Evolutionary conservation across 2,797 vertebrate species (phyloP), one percentile per base, ranked within the genome.

Genomic region (Spinibarbus caldwelli): DNA sequence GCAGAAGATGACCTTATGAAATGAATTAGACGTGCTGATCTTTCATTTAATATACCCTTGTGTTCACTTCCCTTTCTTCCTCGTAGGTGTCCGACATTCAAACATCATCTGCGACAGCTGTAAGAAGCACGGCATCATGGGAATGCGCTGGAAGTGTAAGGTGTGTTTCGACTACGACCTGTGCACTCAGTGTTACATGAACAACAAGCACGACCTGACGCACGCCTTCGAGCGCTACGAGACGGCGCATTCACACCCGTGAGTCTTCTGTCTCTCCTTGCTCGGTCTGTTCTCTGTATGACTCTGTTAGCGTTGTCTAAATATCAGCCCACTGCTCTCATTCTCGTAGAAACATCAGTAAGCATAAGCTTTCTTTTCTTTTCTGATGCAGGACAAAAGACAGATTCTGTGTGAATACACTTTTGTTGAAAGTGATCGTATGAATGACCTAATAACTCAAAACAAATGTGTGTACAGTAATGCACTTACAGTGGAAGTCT

Each of bases 91-190:
- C 54, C 97, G 98, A 36, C 98, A 99, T 91, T 98, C 97, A 83
- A 99, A 99, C 92, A 99, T 99, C 90, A 99, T 99, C 93, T 99
- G 98, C 5, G 98, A 99, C 94, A 98, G 97, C 90, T 99, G 98
- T 91, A 99, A 98, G 96, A 99, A 98, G 92, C 98, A 98, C 0
- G 98, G 98, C 0, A 97, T 99, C 73, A 97, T 97, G 49, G 98
- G 98, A 79, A 99, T 99, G 98, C 95, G 98, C 75, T 99, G 98
- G 98, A 99, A 99, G 87, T 99, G 98, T 93, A 97, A 97, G 21
- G 95, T 97, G 89, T 99, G 98, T 93, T 97, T 97, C 0, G 98
- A 99, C 92, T 99, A 99, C 0, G 98, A 99, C 94, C 92, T 99
- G 92, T 99, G 98, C 92, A 98, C 98, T 0, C 98, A 99, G 90